Evolutionary conservation across 23 tunicate genomes (phyloP).

Genomic region (Phallusia fumigata): DNA sequence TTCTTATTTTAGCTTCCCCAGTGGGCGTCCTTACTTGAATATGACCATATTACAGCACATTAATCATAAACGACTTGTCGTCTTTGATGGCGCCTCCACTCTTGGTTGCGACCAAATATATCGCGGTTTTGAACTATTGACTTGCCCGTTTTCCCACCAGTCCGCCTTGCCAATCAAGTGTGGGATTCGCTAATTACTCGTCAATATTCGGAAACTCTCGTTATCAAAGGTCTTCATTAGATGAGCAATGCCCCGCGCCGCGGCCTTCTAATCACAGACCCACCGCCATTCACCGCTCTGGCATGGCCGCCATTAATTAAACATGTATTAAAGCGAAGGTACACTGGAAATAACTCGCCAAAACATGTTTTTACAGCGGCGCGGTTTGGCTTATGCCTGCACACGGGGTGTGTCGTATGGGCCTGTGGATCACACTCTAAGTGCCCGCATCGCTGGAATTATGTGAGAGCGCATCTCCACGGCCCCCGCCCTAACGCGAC

Average conservation of each 20-base stretch:
- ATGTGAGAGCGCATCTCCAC: too few relatives aligned
- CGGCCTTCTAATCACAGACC: not conserved
- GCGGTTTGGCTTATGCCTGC: not conserved
- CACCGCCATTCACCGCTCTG: not conserved
- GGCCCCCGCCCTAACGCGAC: too few relatives aligned
- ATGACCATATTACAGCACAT: too few relatives aligned
- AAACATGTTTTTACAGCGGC: not conserved
- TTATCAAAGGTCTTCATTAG: slow-evolving; percentile 1
- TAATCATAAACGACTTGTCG: too few relatives aligned
- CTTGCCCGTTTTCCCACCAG: slow-evolving; percentile 2
- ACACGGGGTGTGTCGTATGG: not conserved
- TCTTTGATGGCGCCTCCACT: not conserved
- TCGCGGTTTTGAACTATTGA: slow-evolving; percentile 13
- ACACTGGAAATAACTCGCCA: not conserved
- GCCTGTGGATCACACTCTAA: not conserved
- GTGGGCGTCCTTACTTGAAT: too few relatives aligned
- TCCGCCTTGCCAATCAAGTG: not conserved
- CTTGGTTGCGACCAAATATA: slow-evolving; percentile 1
- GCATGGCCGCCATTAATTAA: not conserved
- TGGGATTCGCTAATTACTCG: not conserved
- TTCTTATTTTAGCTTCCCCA: too few relatives aligned
- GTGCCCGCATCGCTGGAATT: too few relatives aligned
- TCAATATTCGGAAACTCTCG: slow-evolving; percentile 12
- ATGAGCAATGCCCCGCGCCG: slow-evolving; percentile 1
- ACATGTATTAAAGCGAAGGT: not conserved